phyloP scores from a whole-genome alignment of 2,797 vertebrate species.

The Tenualosa ilisha region DNA sequence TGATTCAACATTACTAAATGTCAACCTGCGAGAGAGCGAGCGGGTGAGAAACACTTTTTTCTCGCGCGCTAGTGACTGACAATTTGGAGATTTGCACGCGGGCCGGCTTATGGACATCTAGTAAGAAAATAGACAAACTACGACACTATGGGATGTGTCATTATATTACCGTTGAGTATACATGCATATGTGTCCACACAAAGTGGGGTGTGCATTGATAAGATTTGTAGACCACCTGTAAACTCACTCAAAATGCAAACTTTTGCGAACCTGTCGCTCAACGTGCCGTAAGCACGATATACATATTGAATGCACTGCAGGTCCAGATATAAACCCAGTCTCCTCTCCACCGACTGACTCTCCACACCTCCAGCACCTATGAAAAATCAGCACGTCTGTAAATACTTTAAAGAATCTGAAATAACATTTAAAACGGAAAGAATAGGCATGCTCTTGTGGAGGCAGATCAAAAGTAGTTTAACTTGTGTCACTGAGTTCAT shows the following conservation, averaged over 20 bases:
- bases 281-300: background rate
- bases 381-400: no score
- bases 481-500: no score
- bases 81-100: background rate
- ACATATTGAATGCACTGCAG: background rate
- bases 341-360: background rate
- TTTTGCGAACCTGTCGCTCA: background rate
- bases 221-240: background rate
- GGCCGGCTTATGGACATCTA: background rate
- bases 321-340: background rate
- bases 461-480: background rate
- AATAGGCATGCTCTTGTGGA: no score
- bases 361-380: background rate
- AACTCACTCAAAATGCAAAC: background rate
- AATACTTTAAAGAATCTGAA: background rate
- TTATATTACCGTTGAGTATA: background rate
- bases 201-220: background rate
- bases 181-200: background rate
- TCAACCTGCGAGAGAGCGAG: background rate
- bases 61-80: background rate
- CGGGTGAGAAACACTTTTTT: background rate
- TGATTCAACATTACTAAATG: constrained; percentile 16
- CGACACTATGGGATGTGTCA: background rate
- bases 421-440: background rate
- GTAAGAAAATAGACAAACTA: background rate